Evolutionary conservation across 2,888 invertebrate genomes (phyloP).

Genomic region (Diaperis boleti): DNA sequence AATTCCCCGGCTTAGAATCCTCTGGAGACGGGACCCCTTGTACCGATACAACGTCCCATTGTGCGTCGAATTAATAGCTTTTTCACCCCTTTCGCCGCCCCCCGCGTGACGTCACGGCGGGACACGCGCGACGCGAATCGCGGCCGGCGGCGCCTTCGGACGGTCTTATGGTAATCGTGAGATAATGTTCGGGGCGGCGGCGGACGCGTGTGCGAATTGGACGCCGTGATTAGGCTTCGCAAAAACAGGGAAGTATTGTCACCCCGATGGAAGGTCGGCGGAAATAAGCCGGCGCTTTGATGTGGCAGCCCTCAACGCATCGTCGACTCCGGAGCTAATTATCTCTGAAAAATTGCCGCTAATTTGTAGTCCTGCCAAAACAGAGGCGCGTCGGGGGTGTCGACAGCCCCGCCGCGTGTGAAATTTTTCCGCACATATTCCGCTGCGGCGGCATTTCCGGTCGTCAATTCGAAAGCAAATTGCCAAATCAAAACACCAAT

Average conservation of each 20-base stretch:
- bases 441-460: slow-evolving; percentile 10
- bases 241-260: no score
- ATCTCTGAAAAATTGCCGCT: slow-evolving; percentile 61
- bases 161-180: slow-evolving; percentile 33
- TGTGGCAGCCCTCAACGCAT: slow-evolving; percentile 49
- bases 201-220: neutral
- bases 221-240: no score
- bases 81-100: slow-evolving; percentile 22
- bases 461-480: slow-evolving; percentile 28
- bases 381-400: slow-evolving; percentile 40
- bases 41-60: slow-evolving; percentile 28
- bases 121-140: slow-evolving; percentile 32
- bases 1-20: slow-evolving; percentile 34
- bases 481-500: slow-evolving; percentile 37
- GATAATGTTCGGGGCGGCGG: slow-evolving; percentile 33
- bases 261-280: slow-evolving; percentile 4
- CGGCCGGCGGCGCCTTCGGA: neutral
- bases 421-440: slow-evolving; percentile 3
- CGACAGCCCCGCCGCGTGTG: slow-evolving; percentile 8
- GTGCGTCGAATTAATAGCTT: slow-evolving; percentile 35
- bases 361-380: slow-evolving; percentile 56
- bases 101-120: slow-evolving; percentile 18
- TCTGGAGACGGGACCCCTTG: slow-evolving; percentile 23
- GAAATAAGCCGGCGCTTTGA: slow-evolving; percentile 30
- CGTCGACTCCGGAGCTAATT: slow-evolving; percentile 59